These are phyloP conservation scores for Sturnus vulgaris DNA, from an alignment of 2,113 vertebrate species.

Conservation along the genomic window DNA sequence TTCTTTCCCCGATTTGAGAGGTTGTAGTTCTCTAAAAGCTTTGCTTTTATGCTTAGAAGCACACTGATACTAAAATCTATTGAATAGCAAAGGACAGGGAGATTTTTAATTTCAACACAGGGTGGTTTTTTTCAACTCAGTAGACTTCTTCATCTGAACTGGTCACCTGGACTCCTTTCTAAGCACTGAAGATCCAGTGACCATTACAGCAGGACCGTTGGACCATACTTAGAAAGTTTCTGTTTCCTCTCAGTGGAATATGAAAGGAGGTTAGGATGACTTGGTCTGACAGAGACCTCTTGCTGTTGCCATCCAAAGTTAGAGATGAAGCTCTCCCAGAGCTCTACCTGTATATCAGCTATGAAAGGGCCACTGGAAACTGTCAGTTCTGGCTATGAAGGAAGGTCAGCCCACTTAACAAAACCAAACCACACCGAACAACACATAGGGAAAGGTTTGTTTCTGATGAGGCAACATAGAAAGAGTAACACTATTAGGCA, in stretches of 20 bases:
- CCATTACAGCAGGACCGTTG: background rate
- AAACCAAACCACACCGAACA: background rate
- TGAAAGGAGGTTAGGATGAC: background rate
- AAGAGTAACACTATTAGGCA: background rate
- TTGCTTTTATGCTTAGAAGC: background rate
- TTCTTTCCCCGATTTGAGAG: background rate
- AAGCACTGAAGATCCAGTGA: background rate
- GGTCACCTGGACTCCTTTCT: background rate
- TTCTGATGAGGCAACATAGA: background rate
- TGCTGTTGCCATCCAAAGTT: background rate
- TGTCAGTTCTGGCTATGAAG: background rate
- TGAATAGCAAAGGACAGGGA: background rate
- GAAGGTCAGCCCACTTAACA: background rate
- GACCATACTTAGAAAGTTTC: background rate
- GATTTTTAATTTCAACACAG: background rate
- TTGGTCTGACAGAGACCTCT: background rate
- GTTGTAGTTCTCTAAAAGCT: background rate
- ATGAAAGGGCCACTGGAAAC: background rate
- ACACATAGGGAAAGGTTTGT: background rate
- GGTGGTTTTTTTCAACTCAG: background rate
- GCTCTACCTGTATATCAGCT: background rate
- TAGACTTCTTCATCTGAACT: background rate
- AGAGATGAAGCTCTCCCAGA: background rate
- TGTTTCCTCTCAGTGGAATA: background rate
- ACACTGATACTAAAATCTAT: background rate